These are phyloP conservation scores for Psittacula cyanocephala DNA, from an alignment of 2,113 vertebrate genomes.

Conservation along the genomic window DNA sequence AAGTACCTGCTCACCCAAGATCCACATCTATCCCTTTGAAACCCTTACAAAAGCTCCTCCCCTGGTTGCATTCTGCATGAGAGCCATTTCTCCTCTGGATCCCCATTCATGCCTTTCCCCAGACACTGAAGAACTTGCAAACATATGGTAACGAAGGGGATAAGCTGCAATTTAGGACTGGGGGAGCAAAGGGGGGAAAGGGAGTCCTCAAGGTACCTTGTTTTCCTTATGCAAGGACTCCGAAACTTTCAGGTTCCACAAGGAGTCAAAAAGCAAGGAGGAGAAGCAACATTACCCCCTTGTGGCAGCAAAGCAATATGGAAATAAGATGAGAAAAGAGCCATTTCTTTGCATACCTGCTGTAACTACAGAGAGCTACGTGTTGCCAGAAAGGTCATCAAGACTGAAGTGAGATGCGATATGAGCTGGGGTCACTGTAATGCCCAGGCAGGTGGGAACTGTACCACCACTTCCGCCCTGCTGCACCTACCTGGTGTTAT, in stretches of 20 bases:
- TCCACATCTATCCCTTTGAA: not conserved
- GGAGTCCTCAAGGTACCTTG: not conserved
- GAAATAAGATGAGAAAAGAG: not conserved
- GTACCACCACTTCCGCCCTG: not conserved
- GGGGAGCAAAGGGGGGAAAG: not conserved
- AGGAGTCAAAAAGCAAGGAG: not conserved
- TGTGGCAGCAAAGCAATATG: constrained; percentile 23
- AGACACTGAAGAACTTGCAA: not conserved
- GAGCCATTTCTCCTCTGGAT: not conserved
- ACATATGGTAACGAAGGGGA: not conserved
- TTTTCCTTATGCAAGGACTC: not conserved
- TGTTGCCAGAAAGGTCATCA: not conserved
- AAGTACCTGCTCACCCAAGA: not conserved
- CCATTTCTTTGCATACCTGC: not conserved
- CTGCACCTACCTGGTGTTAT: too few relatives aligned
- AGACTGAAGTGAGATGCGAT: not conserved
- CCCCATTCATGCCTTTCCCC: not conserved
- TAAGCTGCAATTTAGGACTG: not conserved
- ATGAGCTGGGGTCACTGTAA: not conserved
- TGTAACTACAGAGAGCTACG: not conserved
- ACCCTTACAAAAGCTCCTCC: not conserved
- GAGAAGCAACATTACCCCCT: constrained; percentile 61
- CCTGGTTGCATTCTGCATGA: not conserved
- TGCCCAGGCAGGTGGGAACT: not conserved
- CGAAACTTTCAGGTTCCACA: not conserved